Evolutionary conservation across 2,888 invertebrate species (phyloP), one percentile per base, ranked within the genome.

Genomic region (Pseudanteris insignis): DNA sequence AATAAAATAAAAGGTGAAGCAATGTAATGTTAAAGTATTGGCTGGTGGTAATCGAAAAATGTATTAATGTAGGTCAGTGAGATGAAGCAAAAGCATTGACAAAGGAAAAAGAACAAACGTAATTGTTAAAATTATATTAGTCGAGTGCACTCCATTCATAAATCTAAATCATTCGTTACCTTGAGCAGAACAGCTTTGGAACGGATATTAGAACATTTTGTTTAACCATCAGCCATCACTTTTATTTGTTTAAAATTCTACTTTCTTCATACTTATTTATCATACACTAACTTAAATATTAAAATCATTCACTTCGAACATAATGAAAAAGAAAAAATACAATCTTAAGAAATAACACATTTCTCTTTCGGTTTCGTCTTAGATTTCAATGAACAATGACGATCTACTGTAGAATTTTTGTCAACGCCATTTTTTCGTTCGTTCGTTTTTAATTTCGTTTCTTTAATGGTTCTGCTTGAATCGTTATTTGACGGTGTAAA

Each of bases 291-390:
- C 8, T 26, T 24, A 6, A 15, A 38, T 58, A 58, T 9, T 47
- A 51, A 57, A 57, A 57, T 58, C 41, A 32, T 47, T 25, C 5
- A 10, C 26, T 29, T 44, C 15, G 8, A 12, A 10, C 11, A 30
- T 30, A 8, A 11, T 12, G 14, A 38, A 46, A 13, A 53, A 15
- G 25, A 15, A 15, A 15, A 44, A 51, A 48, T n/a, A 36, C 26
- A 40, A 54, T 14, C 30, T 65, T 54, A 70, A 32, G 76, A 76
- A 59, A 77, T 66, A 51, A 72, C 51, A 64, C 77, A 77, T 70
- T 74, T 76, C 36, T 74, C 74, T 70, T 73, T 73, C 41, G 70
- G 74, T 29, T 64, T 66, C 44, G 67, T 25, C 29, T 71, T 51
- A 24, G 74, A 68, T 55, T 69, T 74, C 18, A 67, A 59, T 7